phyloP scores from a whole-genome alignment of 1,140 invertebrate species.

The Probaryconus sp. region DNA sequence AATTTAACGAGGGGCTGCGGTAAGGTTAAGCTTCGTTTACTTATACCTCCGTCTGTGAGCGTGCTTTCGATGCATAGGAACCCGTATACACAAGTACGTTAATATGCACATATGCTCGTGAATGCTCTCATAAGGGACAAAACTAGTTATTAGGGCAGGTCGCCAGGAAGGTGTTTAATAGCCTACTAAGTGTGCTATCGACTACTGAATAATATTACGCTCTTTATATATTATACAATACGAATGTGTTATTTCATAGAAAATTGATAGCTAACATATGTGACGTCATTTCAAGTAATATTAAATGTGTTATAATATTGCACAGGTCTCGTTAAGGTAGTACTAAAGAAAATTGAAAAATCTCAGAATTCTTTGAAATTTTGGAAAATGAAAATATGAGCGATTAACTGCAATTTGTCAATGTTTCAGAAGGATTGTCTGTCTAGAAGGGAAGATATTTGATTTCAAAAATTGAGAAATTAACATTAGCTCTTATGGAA shows the following conservation, averaged over 20 bases:
- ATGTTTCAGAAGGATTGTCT: too few species aligned
- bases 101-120: slow-evolving; percentile 21
- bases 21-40: slow-evolving; percentile 67
- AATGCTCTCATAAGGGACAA: slow-evolving; percentile 50
- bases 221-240: slow-evolving; percentile 32
- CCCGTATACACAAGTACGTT: background rate
- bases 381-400: too few species aligned
- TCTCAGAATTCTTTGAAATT: too few species aligned
- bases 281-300: slow-evolving; percentile 6
- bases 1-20: slow-evolving; percentile 73
- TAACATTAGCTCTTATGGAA: too few species aligned
- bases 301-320: too few species aligned
- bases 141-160: slow-evolving; percentile 71
- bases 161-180: slow-evolving; percentile 76
- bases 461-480: too few species aligned
- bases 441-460: too few species aligned
- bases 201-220: slow-evolving; percentile 34
- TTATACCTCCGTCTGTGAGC: slow-evolving; percentile 40
- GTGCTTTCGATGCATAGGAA: slow-evolving; percentile 4
- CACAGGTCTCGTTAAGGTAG: too few species aligned
- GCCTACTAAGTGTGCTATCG: slow-evolving; percentile 73
- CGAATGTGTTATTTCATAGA: slow-evolving; percentile 8
- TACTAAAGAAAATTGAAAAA: too few species aligned
- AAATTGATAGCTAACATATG: slow-evolving; percentile 18
- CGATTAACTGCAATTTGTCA: too few species aligned